Conservation (phyloP, 2,797 vertebrate species). For the Phaenicophaeus curvirostris region DNA sequence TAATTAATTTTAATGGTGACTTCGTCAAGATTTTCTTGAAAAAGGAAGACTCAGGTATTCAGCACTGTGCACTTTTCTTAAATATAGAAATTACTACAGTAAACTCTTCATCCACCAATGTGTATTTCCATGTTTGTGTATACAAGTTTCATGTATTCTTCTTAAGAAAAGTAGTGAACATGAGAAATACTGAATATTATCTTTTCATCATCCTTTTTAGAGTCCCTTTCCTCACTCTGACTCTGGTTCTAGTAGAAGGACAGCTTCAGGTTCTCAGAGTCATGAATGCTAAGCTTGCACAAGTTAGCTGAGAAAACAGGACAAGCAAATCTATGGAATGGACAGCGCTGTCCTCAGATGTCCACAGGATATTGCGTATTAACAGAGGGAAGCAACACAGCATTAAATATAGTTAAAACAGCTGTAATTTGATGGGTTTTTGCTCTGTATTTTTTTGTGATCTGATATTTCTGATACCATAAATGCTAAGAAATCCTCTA, state of each 20-base stretch:
- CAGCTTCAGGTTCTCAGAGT: not conserved
- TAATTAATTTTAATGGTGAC: not conserved
- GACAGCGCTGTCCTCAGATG: not conserved
- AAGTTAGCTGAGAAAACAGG: not conserved
- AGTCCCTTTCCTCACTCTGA: not conserved
- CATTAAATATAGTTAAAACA: not conserved
- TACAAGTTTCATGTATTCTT: not conserved
- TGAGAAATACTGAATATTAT: not conserved
- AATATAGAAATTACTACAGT: not conserved
- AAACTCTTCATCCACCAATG: not conserved
- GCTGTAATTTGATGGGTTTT: not conserved
- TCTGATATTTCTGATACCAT: not conserved
- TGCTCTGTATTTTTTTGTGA: not conserved
- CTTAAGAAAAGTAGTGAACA: not conserved
- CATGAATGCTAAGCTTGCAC: not conserved
- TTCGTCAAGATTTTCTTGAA: not conserved
- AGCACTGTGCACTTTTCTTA: accelerated
- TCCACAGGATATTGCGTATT: not conserved
- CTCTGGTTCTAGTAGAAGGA: not conserved
- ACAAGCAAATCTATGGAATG: not conserved
- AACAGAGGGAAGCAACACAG: not conserved
- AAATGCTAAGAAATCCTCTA: not conserved
- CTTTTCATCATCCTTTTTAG: not conserved
- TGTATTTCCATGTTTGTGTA: not conserved
- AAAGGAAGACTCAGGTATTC: not conserved